Base-by-base conservation (phyloP, 2,797 vertebrate genomes). In the Telmatherina bonti region DNA sequence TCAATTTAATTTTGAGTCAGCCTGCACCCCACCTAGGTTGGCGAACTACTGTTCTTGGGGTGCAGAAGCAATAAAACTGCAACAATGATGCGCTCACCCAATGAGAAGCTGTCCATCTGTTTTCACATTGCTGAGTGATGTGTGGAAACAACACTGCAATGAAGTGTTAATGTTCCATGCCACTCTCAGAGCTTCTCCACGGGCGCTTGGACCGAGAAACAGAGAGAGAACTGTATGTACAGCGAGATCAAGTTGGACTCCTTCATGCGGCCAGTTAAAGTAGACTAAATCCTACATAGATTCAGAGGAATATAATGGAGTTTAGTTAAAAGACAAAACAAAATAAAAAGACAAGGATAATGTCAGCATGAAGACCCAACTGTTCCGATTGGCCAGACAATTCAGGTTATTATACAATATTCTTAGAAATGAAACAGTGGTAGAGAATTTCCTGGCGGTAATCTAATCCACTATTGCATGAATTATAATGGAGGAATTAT, bases 101-200 rank as follows among this genome's bases (percentile, higher is more conserved):
- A 43, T 47, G 80, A 89, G 54, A 64, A 83, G 15, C 76, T 36
- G 62, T 89, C 89, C 89, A 83, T 91, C 88, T 92, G 88, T 79
- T 88, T 73, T 92, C 87, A 90, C 90, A 83, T 78, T 71, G 79
- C 52, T 72, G 88, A 88, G 80, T 51, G 65, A 85, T 77, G 82
- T 86, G 89, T 81, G 84, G 83, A 74, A 86, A 88, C 78, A 84
- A 83, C 85, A 79, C 60, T 62, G 75, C 70, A 74, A 57, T 31
- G 70, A 87, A 82, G 87, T 83, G 90, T 86, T 86, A 89, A 90
- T 91, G 88, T 90, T 86, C 89, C 79, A 79, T 83, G 78, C 84
- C 85, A 83, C 85, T 78, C 72, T 81, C 68, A 20, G 68, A 70
- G 76, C 86, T 85, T 70, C 36, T 38, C 36, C 78, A 76, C 67